Evolutionary conservation across 2,113 vertebrate species (phyloP).

Genomic region (Entelurus aequoreus): DNA sequence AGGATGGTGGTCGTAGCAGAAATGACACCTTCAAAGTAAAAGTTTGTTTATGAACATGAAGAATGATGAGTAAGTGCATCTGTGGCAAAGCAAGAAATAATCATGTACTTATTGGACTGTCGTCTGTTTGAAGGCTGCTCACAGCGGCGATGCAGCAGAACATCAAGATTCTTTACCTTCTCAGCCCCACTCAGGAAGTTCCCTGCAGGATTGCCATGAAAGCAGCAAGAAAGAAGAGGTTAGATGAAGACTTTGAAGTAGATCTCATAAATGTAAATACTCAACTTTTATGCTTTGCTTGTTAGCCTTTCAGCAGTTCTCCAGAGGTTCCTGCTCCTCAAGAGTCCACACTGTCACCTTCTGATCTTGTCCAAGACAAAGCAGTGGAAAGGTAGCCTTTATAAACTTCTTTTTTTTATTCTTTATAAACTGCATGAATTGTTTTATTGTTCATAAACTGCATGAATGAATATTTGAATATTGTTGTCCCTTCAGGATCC

Average conservation of each 20-base stretch:
- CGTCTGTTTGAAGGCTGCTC: conserved; percentile 47
- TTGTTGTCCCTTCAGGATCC: conserved; percentile 40
- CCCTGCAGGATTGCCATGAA: conserved; percentile 57
- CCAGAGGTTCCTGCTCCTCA: conserved; percentile 30
- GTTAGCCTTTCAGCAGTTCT: conserved; percentile 38
- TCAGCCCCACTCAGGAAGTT: conserved; percentile 51
- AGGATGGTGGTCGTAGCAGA: too few relatives aligned
- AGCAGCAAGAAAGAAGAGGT: conserved; percentile 48
- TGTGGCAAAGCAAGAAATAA: too few relatives aligned
- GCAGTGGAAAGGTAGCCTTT: conserved; percentile 48
- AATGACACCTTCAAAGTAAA: too few relatives aligned
- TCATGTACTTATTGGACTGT: too few relatives aligned
- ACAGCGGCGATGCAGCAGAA: conserved; percentile 42
- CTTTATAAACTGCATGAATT: background rate
- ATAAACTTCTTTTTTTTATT: background rate
- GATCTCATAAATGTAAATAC: too few relatives aligned
- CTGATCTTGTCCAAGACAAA: conserved; percentile 34
- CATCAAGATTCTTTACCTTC: conserved; percentile 40
- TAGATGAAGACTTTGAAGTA: conserved; percentile 4
- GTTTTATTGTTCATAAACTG: background rate
- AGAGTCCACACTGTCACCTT: conserved; percentile 30
- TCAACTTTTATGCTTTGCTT: background rate
- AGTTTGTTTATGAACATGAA: too few relatives aligned
- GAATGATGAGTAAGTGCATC: too few relatives aligned
- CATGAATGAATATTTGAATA: background rate